These are phyloP conservation scores for Garra rufa DNA, from an alignment of 2,113 vertebrate species.

Conservation along the genomic window DNA sequence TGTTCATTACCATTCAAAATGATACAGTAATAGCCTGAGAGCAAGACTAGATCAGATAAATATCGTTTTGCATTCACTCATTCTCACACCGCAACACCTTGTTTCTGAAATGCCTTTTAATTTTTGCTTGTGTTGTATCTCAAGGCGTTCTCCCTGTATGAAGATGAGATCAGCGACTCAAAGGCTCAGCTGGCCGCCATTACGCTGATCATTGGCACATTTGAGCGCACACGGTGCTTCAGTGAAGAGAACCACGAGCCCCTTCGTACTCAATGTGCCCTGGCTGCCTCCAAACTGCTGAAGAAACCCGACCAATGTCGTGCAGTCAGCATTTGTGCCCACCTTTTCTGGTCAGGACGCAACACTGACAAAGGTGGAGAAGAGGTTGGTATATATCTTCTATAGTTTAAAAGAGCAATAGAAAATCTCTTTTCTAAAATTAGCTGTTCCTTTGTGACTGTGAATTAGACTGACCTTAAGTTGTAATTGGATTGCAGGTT, in stretches of 20 bases:
- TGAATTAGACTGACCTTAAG: background rate
- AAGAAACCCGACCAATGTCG: slow-evolving; percentile 98
- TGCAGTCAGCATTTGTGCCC: slow-evolving; percentile 95
- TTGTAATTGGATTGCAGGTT: slow-evolving; percentile 21
- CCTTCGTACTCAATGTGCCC: slow-evolving; percentile 92
- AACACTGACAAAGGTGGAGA: slow-evolving; percentile 95
- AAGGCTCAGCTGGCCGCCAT: slow-evolving; percentile 99
- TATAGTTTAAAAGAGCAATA: background rate
- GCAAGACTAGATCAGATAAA: background rate
- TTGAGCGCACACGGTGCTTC: slow-evolving; percentile 95
- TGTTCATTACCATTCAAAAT: slow-evolving; percentile 16
- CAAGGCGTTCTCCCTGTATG: slow-evolving; percentile 96
- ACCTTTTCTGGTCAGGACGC: slow-evolving; percentile 96
- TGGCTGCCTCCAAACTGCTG: slow-evolving; percentile 95
- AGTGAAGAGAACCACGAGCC: slow-evolving; percentile 98
- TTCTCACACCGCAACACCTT: background rate
- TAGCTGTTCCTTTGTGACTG: background rate
- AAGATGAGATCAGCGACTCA: slow-evolving; percentile 98
- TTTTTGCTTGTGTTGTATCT: background rate
- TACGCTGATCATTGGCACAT: slow-evolving; percentile 96
- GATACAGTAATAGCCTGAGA: slow-evolving; percentile 1
- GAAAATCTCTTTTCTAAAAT: background rate
- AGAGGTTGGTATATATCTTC: slow-evolving; percentile 79
- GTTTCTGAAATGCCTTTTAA: background rate
- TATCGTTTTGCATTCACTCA: background rate